Evolutionary conservation across 2,797 vertebrate species (phyloP).

Genomic region (Xerus rutilus): DNA sequence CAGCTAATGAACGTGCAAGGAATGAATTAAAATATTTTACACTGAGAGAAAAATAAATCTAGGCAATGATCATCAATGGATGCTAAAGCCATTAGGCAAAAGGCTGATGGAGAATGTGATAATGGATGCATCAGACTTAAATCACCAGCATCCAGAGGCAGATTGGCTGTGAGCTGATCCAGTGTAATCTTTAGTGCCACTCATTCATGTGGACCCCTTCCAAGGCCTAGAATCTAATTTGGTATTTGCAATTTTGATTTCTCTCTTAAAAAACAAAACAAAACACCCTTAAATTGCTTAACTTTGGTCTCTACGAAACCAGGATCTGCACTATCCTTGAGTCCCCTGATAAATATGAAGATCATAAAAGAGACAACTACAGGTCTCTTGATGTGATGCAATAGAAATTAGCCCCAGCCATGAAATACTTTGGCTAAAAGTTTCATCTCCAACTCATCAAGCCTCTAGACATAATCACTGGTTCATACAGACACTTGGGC

Average conservation of each 20-base stretch:
- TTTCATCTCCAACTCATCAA: not conserved
- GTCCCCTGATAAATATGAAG: not conserved
- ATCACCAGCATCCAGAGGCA: not conserved
- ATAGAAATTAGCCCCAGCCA: not conserved
- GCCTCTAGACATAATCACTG: not conserved
- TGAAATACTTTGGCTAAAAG: not conserved
- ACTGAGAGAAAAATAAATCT: not conserved
- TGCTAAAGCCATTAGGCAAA: not conserved
- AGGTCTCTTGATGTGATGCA: not conserved
- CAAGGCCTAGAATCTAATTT: not conserved
- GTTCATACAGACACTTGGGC: not conserved
- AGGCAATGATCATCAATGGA: not conserved
- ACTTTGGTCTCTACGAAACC: not conserved
- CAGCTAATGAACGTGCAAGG: conserved; percentile 2
- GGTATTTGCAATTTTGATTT: conserved; percentile 6
- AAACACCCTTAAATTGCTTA: not conserved
- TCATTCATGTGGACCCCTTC: not conserved
- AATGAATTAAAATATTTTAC: not conserved
- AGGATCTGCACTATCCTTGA: not conserved
- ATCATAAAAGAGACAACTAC: not conserved
- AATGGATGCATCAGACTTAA: not conserved
- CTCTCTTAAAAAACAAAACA: not conserved
- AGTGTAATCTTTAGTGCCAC: not conserved
- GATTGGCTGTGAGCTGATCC: not conserved
- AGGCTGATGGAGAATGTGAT: not conserved